Percentiles rank a stretch among this genome's conserved stretches.
phyloP scores from a whole-genome alignment of 2,888 invertebrate species.

The Proisotoma minuta region DNA sequence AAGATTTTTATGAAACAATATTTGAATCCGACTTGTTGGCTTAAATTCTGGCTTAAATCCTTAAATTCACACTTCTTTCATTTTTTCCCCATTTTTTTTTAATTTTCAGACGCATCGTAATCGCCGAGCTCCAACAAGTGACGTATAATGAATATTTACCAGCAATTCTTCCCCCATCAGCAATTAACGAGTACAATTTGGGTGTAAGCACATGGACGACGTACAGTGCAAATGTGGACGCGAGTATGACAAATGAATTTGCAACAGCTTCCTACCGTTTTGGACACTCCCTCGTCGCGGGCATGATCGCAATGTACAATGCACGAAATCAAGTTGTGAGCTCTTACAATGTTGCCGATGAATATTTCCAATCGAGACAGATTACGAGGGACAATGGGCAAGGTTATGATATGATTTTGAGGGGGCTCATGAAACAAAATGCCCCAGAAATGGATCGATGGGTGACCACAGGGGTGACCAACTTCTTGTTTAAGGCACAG shows the following conservation, averaged over 20 bases:
- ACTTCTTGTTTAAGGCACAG: slow-evolving; percentile 39
- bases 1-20: slow-evolving; percentile 41
- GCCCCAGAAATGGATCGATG: slow-evolving; percentile 49
- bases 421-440: slow-evolving; percentile 48
- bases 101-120: slow-evolving; percentile 32
- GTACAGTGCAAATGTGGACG: slow-evolving; percentile 34
- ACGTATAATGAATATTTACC: slow-evolving; percentile 46
- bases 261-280: slow-evolving; percentile 47
- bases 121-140: slow-evolving; percentile 41
- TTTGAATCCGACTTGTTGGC: too few species aligned
- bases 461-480: slow-evolving; percentile 48
- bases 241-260: slow-evolving; percentile 44
- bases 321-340: slow-evolving; percentile 14
- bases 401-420: slow-evolving; percentile 45
- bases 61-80: not conserved
- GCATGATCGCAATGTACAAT: slow-evolving; percentile 25
- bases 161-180: slow-evolving; percentile 32
- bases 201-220: not conserved
- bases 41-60: too few species aligned
- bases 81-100: too few species aligned
- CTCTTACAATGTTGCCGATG: slow-evolving; percentile 28
- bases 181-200: slow-evolving; percentile 32
- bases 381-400: slow-evolving; percentile 36
- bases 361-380: slow-evolving; percentile 39
- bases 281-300: slow-evolving; percentile 41